Base-by-base conservation (phyloP, 2,888 invertebrate genomes). In the Morpho achilles region DNA sequence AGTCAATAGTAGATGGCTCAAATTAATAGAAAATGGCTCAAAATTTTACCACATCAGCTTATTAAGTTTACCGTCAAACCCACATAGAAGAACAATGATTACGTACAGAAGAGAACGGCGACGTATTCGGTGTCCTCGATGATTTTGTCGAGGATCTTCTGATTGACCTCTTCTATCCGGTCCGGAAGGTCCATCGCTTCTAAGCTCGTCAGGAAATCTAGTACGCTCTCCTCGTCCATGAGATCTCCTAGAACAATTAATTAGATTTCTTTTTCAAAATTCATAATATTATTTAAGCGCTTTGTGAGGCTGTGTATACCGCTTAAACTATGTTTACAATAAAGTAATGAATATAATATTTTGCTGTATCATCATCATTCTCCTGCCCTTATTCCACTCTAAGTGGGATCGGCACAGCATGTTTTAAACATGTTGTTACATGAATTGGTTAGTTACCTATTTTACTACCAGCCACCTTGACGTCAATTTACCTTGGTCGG, bases 121-220 rank as follows among this genome's bases (percentile, higher is more conserved):
- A 98, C 97, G 80, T 95, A 97, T 72, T 97, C 95, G 32, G 97
- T 96, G 70, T 97, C 97, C 82, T 97, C 96, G 66, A 98, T 96
- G 75, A 97, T 96, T 89, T 97, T 97, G 61, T 93, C 93, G 67
- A 98, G 92, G 75, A 97, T 97, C 84, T 96, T 96, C 64, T 96
- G 93, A 82, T 98, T 98, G 56, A 98, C 97, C 92, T 98, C 98
- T 92, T 98, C 98, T 84, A 98, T 98, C 84, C 97, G 93, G 89
- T 98, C 97, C 52, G 98, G 97, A 76, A 97, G 91, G 82, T 97
- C 97, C 96, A 98, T 97, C 69, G 97, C 96, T 91, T 98, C 97
- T 76, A 98, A 93, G 80, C 97, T 97, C 75, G 97, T 97, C 74
- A 98, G 92, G 91, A 98, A 98, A 91, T 97, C 97, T 82, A 98